Conservation (phyloP, 2,888 invertebrate species). For the Globia sparganii region DNA sequence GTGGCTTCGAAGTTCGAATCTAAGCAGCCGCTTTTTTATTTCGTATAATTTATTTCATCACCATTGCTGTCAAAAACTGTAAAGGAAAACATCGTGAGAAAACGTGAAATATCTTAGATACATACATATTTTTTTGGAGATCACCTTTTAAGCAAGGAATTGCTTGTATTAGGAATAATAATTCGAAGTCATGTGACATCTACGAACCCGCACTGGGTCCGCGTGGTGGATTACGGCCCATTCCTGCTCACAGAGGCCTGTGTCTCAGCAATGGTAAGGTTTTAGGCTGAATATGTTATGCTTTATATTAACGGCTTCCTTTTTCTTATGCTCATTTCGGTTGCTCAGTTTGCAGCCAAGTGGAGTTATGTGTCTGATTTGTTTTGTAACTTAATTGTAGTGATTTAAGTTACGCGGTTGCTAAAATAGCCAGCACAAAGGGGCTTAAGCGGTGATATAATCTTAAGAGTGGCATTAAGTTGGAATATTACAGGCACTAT, state of each 20-base stretch:
- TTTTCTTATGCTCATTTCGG: constrained; percentile 36
- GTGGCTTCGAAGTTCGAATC: no score
- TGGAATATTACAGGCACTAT: constrained; percentile 78
- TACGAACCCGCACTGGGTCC: no score
- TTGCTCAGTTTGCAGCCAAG: constrained; percentile 27
- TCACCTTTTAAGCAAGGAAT: no score
- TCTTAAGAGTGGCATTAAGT: constrained; percentile 78
- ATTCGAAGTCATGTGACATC: no score
- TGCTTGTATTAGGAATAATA: no score
- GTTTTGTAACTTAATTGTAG: constrained; percentile 76
- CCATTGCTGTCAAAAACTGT: no score
- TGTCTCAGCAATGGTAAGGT: not conserved
- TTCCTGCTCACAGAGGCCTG: not conserved
- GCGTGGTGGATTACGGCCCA: not conserved
- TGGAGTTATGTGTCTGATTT: constrained; percentile 69
- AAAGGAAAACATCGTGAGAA: no score
- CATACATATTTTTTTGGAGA: no score
- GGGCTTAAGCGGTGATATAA: constrained; percentile 76
- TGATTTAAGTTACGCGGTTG: constrained; percentile 75
- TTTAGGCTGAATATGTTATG: not conserved
- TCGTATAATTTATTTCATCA: no score
- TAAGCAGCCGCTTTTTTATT: no score
- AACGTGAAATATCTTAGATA: no score
- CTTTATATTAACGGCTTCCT: constrained; percentile 40
- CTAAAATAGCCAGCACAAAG: constrained; percentile 75